Base-by-base conservation (phyloP, 2,113 vertebrate genomes). In the Amazona guildingii region DNA sequence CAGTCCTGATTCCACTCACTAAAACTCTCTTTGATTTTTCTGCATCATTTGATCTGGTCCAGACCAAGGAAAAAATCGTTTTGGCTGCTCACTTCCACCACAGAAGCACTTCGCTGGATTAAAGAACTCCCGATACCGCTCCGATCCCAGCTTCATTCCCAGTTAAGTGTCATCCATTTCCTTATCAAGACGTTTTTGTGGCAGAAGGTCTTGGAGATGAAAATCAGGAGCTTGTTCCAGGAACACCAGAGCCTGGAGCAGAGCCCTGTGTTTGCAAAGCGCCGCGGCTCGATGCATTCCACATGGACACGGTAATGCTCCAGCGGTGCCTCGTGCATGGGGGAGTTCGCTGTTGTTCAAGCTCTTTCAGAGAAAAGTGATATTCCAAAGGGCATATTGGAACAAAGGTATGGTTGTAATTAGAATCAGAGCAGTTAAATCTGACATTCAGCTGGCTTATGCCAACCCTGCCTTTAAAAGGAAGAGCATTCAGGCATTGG, bases 121-220 rank as follows among this genome's bases (percentile, higher is more conserved):
- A 10, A 17, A 25, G 10, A 23, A 9, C 17, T n/a, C 39, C 7
- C 4, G 23, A 3, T 33, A 6, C 0, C 0, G 0, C 73, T 23
- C 64, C 1, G 1, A 18, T 84, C 35, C 10, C 86, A 70, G 54
- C 54, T 13, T 9, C 14, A 59, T 52, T 80, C 73, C 15, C 1
- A 0, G 5, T 25, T 12, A 37, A n/a, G 91, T 10, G 49, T 20
- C 66, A 52, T 18, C 74, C 16, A 1, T 46, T 66, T 35, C 68
- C 86, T 75, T 25, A 86, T 17, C 25, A 5, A 29, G 77, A 10
- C 1, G 11, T 37, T 44, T 90, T 52, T 51, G 85, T 13, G 54
- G 63, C 68, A 21, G 43, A 43, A 62, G 51, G 43, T 63, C 14
- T 17, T 3, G 21, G 39, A 39, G 69, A 33, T 35, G 74, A 27